A percentile compares a stretch with the other conserved stretches of the same genome.
Evolutionary conservation across 2,888 invertebrate genomes (phyloP).

Genomic region (Pharmacophagus antenor): DNA sequence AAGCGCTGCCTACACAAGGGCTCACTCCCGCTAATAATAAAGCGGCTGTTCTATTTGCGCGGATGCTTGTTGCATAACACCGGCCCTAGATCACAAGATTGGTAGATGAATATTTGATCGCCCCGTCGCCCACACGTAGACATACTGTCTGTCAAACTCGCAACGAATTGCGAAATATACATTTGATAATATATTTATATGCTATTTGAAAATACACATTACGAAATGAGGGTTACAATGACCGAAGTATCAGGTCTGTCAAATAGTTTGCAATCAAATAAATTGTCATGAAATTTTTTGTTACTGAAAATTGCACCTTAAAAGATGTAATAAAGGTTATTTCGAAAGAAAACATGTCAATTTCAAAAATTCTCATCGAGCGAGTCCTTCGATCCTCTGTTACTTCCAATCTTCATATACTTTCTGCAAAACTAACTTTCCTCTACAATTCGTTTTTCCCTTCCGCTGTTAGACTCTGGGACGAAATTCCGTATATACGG

Average conservation of each 20-base stretch:
- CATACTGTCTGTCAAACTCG: constrained; percentile 26
- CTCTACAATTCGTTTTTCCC: too few relatives aligned
- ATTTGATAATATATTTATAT: constrained; percentile 14
- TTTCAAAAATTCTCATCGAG: too few relatives aligned
- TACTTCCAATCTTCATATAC: too few relatives aligned
- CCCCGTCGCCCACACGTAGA: constrained; percentile 27
- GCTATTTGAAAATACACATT: background rate
- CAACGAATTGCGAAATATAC: constrained; percentile 11
- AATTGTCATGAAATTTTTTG: too few relatives aligned
- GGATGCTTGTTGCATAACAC: constrained; percentile 16
- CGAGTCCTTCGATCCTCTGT: too few relatives aligned
- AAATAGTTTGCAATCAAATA: background rate
- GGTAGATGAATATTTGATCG: constrained; percentile 22
- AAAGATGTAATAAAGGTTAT: too few relatives aligned
- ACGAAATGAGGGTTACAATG: background rate
- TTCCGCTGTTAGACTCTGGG: too few relatives aligned
- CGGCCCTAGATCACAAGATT: constrained; percentile 25
- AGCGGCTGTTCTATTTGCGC: constrained; percentile 20
- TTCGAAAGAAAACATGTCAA: too few relatives aligned
- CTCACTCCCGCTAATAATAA: constrained; percentile 21
- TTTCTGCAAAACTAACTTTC: too few relatives aligned
- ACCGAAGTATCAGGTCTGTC: background rate
- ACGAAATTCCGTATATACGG: too few relatives aligned
- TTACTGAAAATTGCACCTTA: too few relatives aligned
- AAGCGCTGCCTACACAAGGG: constrained; percentile 25